Percentiles rank a stretch among this genome's conserved stretches.
These are phyloP conservation scores for Chrysoperla carnea DNA, from an alignment of 1,140 invertebrate species.

Conservation along the genomic window DNA sequence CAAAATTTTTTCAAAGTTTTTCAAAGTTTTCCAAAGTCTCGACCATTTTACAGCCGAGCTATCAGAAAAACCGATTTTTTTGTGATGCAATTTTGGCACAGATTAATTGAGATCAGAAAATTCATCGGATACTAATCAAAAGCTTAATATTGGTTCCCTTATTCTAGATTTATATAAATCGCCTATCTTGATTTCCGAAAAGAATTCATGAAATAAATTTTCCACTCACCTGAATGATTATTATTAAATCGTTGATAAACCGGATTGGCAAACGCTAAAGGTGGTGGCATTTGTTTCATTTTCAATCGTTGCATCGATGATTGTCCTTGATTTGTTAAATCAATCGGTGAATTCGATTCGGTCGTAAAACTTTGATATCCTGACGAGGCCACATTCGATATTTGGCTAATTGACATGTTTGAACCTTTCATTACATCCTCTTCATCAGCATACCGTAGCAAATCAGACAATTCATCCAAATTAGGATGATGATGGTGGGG, in stretches of 20 bases:
- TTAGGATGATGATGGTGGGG: constrained; percentile 16
- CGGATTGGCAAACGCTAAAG: constrained; percentile 63
- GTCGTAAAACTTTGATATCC: constrained; percentile 84
- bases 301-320: background rate
- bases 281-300: background rate
- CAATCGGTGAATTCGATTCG: constrained; percentile 77
- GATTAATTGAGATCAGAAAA: too few relatives aligned
- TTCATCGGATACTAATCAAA: constrained; percentile 15
- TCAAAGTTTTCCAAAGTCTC: too few relatives aligned
- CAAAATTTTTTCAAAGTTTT: too few relatives aligned
- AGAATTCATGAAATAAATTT: too few relatives aligned
- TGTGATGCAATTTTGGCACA: too few relatives aligned
- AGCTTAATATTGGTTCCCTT: too few relatives aligned
- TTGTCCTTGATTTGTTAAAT: constrained; percentile 23
- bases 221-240: too few relatives aligned
- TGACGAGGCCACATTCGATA: constrained; percentile 69
- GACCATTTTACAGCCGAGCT: too few relatives aligned
- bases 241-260: constrained; percentile 19
- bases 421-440: constrained; percentile 40
- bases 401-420: constrained; percentile 58
- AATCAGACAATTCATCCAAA: constrained; percentile 52
- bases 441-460: constrained; percentile 46
- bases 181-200: too few relatives aligned
- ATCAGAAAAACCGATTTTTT: too few relatives aligned
- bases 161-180: too few relatives aligned